These are phyloP conservation scores for Eupeodes luniger DNA, from an alignment of 2,888 invertebrate species.

Conservation along the genomic window DNA sequence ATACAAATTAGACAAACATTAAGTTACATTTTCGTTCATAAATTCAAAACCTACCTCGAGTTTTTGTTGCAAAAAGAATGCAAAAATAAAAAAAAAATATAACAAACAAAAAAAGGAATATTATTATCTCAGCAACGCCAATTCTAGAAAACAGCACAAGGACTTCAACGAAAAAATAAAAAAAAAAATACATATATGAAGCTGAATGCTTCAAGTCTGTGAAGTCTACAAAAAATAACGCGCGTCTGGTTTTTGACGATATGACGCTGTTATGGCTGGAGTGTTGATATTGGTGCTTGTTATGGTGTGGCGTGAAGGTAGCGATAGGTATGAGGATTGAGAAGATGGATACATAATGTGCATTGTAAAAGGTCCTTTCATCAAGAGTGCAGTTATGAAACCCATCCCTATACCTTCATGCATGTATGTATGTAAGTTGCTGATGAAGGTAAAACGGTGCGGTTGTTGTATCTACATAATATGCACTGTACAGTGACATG, in stretches of 20 bases:
- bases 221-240: constrained; percentile 61
- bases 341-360: background rate
- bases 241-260: constrained; percentile 47
- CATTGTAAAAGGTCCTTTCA: constrained; percentile 19
- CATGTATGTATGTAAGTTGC: background rate
- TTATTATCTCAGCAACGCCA: constrained; percentile 34
- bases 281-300: constrained; percentile 5
- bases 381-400: background rate
- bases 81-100: background rate
- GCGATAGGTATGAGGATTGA: background rate
- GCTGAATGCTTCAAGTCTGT: constrained; percentile 8
- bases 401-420: constrained; percentile 5
- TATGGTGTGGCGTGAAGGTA: background rate
- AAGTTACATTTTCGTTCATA: background rate
- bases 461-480: background rate
- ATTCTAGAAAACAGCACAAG: constrained; percentile 31
- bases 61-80: background rate
- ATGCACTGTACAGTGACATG: too few species aligned
- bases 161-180: background rate
- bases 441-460: constrained; percentile 10
- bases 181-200: constrained; percentile 1
- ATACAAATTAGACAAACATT: background rate
- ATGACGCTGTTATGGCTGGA: background rate
- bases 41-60: background rate
- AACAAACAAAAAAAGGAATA: constrained; percentile 6